These are phyloP conservation scores for Macrotis lagotis DNA, from an alignment of 2,113 vertebrate genomes.

Conservation along the genomic window DNA sequence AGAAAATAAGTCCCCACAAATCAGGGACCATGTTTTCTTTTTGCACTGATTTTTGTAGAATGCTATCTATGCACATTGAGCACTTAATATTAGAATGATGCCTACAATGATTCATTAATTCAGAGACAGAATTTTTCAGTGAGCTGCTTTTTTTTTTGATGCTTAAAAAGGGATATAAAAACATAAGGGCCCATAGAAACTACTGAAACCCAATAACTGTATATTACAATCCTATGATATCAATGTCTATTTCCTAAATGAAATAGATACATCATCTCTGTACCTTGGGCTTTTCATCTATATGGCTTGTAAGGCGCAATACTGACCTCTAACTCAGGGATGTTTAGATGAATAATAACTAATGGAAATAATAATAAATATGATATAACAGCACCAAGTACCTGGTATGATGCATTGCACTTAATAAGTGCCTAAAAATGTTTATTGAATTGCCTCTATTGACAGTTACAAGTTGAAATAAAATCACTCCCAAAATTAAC, in stretches of 20 bases:
- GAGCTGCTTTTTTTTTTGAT: neutral
- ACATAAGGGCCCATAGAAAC: neutral
- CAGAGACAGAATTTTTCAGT: neutral
- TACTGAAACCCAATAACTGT: neutral
- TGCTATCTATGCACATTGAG: neutral
- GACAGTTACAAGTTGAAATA: neutral
- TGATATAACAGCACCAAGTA: neutral
- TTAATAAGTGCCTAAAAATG: neutral
- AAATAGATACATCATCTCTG: neutral
- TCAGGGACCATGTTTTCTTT: neutral
- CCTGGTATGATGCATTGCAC: neutral
- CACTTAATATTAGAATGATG: slow-evolving; percentile 2
- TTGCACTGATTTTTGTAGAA: neutral
- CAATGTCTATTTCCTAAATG: neutral
- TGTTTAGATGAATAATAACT: slow-evolving; percentile 3
- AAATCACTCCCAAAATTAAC: neutral
- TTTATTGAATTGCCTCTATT: neutral
- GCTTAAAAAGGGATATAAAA: neutral
- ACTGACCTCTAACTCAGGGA: slow-evolving; percentile 38
- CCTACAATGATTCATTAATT: neutral
- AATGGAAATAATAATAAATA: neutral
- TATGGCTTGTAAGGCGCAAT: slow-evolving; percentile 6
- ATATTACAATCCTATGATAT: neutral
- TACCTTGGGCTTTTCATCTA: slow-evolving; percentile 20
- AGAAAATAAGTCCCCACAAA: neutral